Conservation (phyloP, 2,113 vertebrate species). For the Heterotilapia buettikoferi region DNA sequence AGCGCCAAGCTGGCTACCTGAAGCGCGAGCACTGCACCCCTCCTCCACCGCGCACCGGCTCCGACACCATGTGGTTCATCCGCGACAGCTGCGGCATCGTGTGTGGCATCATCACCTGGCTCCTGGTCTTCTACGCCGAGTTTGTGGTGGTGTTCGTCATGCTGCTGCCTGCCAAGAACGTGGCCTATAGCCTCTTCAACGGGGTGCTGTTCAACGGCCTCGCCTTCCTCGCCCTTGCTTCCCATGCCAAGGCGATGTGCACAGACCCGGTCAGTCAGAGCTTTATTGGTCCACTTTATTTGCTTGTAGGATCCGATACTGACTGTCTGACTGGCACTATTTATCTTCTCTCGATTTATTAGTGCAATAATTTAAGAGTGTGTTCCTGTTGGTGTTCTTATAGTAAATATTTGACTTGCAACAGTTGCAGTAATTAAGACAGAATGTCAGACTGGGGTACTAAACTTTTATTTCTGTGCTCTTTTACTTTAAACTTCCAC, state of each 20-base stretch:
- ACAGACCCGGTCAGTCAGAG: slow-evolving; percentile 90
- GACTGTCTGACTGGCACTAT: background rate
- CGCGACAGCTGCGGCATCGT: slow-evolving; percentile 93
- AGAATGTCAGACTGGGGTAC: background rate
- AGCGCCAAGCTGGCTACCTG: slow-evolving; percentile 91
- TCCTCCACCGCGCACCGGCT: slow-evolving; percentile 71
- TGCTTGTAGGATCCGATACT: background rate
- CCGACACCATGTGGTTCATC: slow-evolving; percentile 94
- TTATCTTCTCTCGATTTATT: background rate
- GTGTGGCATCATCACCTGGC: slow-evolving; percentile 93
- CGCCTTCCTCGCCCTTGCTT: slow-evolving; percentile 91
- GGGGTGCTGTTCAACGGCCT: slow-evolving; percentile 88
- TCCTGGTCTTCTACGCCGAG: slow-evolving; percentile 94
- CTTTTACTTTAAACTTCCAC: background rate
- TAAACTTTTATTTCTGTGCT: background rate
- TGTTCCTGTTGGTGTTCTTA: background rate
- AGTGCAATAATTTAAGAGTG: background rate
- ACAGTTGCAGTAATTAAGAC: background rate
- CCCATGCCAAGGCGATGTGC: slow-evolving; percentile 93
- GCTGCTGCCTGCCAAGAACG: slow-evolving; percentile 85
- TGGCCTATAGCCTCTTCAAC: slow-evolving; percentile 87
- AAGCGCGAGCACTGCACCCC: slow-evolving; percentile 89
- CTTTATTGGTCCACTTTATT: background rate
- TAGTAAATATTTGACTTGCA: background rate
- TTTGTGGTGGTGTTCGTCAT: slow-evolving; percentile 97